Evolutionary conservation across 2,797 vertebrate genomes (phyloP).

Genomic region (Gallirallus australis): DNA sequence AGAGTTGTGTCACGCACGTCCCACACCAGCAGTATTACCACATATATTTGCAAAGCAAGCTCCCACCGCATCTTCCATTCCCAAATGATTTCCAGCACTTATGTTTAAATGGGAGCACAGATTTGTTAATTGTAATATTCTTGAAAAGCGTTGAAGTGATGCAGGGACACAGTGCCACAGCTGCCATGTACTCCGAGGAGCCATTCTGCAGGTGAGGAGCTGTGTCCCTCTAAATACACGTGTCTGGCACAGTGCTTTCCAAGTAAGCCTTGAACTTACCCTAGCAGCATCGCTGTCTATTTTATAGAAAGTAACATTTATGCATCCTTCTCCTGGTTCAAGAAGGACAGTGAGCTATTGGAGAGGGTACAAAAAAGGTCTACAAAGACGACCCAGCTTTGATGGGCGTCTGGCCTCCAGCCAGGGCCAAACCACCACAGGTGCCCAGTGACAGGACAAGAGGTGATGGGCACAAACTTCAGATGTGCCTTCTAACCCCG

Average conservation of each 20-base stretch:
- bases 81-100: neutral
- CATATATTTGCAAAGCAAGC: neutral
- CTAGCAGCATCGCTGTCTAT: neutral
- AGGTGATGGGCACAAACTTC: no score
- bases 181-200: neutral
- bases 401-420: no score
- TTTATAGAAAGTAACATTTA: neutral
- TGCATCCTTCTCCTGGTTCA: neutral
- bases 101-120: neutral
- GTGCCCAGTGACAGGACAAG: no score
- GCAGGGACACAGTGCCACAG: neutral
- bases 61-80: neutral
- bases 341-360: no score
- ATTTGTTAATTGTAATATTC: neutral
- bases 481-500: no score
- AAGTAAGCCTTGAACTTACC: neutral
- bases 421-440: no score
- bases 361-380: no score
- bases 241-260: fast-evolving
- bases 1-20: neutral
- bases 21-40: neutral
- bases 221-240: fast-evolving
- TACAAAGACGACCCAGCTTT: no score
- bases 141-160: neutral
- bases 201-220: neutral